Evolutionary conservation across 92 coral and sea anemone genomes (phyloP).

Genomic region (Zoanthus sociatus): DNA sequence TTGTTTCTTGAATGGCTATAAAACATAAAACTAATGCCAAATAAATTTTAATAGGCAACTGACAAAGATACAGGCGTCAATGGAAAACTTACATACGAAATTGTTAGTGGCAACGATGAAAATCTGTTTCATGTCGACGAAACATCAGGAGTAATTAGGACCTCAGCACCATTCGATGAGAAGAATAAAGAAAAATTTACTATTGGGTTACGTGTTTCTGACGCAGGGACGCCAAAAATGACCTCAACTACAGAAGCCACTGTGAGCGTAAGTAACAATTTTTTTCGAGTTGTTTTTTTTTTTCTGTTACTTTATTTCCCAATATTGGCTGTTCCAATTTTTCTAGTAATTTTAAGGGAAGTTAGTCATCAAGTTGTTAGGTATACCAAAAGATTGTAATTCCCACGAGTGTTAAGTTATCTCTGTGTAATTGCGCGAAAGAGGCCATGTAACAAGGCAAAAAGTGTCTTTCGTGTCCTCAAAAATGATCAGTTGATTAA

Average conservation of each 20-base stretch:
- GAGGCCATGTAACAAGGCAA: no score
- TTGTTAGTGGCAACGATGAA: constrained; percentile 19
- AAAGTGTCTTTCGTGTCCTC: no score
- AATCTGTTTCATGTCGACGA: constrained; percentile 64
- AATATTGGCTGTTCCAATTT: no score
- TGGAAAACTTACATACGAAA: constrained; percentile 13
- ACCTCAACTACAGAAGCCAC: not conserved
- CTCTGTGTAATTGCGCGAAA: no score
- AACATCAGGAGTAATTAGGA: constrained; percentile 60
- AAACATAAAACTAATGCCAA: not conserved
- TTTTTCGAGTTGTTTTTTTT: not conserved
- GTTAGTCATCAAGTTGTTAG: no score
- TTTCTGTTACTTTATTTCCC: no score
- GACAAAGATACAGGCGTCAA: constrained; percentile 28
- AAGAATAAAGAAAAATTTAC: constrained; percentile 55
- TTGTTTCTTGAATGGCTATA: not conserved
- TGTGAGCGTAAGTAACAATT: constrained; percentile 17
- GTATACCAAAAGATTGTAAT: no score
- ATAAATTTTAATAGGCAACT: constrained; percentile 18
- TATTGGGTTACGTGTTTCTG: constrained; percentile 55
- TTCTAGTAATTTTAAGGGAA: no score
- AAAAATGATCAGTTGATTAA: no score
- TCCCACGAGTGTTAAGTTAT: no score
- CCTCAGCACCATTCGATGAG: constrained; percentile 52
- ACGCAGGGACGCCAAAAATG: constrained; percentile 49